Base-by-base conservation (phyloP, 2,888 invertebrate species). In the Agrochola macilenta region DNA sequence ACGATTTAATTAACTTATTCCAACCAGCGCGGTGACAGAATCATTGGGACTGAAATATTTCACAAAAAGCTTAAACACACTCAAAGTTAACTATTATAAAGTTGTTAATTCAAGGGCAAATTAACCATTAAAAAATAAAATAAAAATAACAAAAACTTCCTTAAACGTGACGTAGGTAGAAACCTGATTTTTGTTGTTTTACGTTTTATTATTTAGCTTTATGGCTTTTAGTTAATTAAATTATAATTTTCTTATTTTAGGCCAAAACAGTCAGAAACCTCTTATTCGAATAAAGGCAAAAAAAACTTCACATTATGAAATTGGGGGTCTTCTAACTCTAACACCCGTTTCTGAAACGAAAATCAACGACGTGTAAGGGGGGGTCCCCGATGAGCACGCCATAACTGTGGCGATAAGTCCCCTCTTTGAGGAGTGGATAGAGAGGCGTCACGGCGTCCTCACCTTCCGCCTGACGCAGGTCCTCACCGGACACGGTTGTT, bases 41-140 rank as follows among this genome's bases (percentile, higher is more conserved):
- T 61, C 23, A 61, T 61, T 49, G 60, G 11, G 1, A 68, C 5
- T 43, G 7, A 30, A 73, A 30, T 35, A 46, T 46, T 43, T 39
- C 17, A 43, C 17, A 17, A n/a, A 5, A 17, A 43, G n/a, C 43
- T 4, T 49, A 26, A 61, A 61, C 2, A 30, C 35, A 9, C 43
- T 43, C 8, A 35, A 76, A 46, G 35, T 26, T 35, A 63, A 23
- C 61, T 76, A 14, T 14, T 60, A 14, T 5, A 46, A 46, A 46
- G 12, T 46, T 46, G 5, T 46, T 49, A 30, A 64, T 64, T 72
- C 64, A 78, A 78, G 71, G 57, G 11, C 20, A 57, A 57, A 49
- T 63, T 64, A 26, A 52, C 12, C 26, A 69, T 9, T 26, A 23
- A 12, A 70, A 63, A 39, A n/a, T 70, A 70, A 35, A 49, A 63